Evolutionary conservation across 2,888 invertebrate species (phyloP).

Genomic region (Scrobipalpa costella): DNA sequence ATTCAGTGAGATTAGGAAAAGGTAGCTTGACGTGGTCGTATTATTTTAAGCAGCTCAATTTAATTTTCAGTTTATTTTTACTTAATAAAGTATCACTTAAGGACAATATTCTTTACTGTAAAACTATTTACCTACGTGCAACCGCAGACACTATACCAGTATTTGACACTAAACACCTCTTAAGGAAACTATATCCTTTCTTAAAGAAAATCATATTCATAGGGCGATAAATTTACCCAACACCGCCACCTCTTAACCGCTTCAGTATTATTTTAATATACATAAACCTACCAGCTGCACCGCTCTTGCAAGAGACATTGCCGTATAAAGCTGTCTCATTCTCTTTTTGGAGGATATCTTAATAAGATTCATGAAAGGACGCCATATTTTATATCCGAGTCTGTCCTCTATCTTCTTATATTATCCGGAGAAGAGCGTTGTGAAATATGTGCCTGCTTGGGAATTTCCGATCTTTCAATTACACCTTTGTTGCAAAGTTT

Average conservation of each 20-base stretch:
- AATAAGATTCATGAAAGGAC: constrained; percentile 92
- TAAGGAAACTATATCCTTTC: constrained; percentile 67
- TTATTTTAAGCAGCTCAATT: no score
- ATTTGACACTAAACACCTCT: constrained; percentile 63
- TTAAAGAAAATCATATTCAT: constrained; percentile 80
- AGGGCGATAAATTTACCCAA: constrained; percentile 70
- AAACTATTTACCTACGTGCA: neutral
- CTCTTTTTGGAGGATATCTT: constrained; percentile 86
- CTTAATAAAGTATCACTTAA: no score
- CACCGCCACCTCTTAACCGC: constrained; percentile 75
- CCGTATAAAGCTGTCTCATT: constrained; percentile 55
- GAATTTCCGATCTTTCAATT: constrained; percentile 81
- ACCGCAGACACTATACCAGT: neutral
- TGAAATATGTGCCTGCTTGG: constrained; percentile 80
- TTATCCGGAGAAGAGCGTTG: constrained; percentile 75
- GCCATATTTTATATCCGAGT: constrained; percentile 90
- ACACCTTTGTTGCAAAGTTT: constrained; percentile 69
- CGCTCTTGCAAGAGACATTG: constrained; percentile 38
- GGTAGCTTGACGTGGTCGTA: no score
- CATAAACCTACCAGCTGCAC: constrained; percentile 62
- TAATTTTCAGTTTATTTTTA: no score
- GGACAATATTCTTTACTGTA: no score
- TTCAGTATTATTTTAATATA: constrained; percentile 79
- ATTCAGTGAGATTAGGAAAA: no score
- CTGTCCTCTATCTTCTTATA: constrained; percentile 82